Percentiles rank a stretch among this genome's conserved stretches.
Evolutionary conservation across 2,797 vertebrate species (phyloP).

Genomic region (Trichosurus vulpecula): DNA sequence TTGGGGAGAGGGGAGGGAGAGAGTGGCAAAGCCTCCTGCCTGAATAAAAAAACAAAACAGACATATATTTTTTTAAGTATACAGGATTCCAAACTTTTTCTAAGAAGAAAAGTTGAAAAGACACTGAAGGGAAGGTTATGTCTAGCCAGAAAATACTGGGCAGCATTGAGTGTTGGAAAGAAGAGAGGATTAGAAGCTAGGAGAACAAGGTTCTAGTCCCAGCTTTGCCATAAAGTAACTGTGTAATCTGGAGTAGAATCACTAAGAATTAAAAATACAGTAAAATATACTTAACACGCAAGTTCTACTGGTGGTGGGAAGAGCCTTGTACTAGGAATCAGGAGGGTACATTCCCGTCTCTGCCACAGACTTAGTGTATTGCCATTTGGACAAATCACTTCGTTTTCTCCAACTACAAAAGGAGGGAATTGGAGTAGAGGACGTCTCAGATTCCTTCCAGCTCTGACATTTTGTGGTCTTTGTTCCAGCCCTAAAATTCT

Average conservation of each 20-base stretch:
- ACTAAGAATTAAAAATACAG: not conserved
- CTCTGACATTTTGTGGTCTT: not conserved
- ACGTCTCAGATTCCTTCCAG: not conserved
- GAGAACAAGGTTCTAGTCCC: not conserved
- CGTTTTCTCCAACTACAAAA: not conserved
- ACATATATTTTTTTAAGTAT: not conserved
- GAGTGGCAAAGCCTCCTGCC: conserved; percentile 1
- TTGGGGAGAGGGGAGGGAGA: not conserved
- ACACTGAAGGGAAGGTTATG: not conserved
- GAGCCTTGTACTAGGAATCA: not conserved
- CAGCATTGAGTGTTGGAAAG: not conserved
- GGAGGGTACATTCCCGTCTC: not conserved
- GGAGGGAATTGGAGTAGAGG: not conserved
- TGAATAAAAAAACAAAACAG: not conserved
- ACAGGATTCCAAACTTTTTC: not conserved
- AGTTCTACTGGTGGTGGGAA: not conserved
- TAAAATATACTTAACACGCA: not conserved
- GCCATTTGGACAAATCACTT: not conserved
- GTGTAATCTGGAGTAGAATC: not conserved
- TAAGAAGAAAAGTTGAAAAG: not conserved
- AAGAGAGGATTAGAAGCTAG: not conserved
- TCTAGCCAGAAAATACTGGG: not conserved
- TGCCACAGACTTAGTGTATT: not conserved
- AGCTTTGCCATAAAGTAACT: not conserved
- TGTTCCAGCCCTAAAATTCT: not conserved